phyloP scores from a whole-genome alignment of 2,797 vertebrate genomes.

The Pangasius djambal region DNA sequence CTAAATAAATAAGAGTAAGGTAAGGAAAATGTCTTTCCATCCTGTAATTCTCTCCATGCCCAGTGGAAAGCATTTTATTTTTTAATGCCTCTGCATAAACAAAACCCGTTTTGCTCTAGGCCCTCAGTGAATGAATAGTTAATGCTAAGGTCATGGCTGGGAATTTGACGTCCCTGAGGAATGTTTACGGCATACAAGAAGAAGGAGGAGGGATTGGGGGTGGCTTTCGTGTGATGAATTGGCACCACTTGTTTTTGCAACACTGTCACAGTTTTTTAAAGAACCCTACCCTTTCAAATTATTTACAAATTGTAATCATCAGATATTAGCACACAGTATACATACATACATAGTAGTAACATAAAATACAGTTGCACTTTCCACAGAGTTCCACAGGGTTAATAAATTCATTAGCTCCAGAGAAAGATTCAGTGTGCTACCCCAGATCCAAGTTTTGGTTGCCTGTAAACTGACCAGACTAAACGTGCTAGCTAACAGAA shows the following conservation, averaged over 20 bases:
- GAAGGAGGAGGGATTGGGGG: slow-evolving; percentile 16
- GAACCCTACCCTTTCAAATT: background rate
- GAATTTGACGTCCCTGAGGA: slow-evolving; percentile 69
- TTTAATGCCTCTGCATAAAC: slow-evolving; percentile 64
- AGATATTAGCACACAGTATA: background rate
- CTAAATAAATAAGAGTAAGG: background rate
- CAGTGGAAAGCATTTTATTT: slow-evolving; percentile 52
- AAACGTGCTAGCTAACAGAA: background rate
- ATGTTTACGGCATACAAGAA: slow-evolving; percentile 62
- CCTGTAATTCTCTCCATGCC: slow-evolving; percentile 45
- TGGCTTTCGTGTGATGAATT: slow-evolving; percentile 35
- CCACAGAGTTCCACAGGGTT: no score
- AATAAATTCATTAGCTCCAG: background rate
- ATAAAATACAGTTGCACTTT: background rate
- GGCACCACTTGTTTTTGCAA: background rate
- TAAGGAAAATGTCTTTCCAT: slow-evolving; percentile 14
- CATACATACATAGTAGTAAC: background rate
- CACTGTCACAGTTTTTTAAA: background rate
- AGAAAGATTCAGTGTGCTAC: background rate
- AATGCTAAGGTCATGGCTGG: slow-evolving; percentile 60
- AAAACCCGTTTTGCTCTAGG: slow-evolving; percentile 60
- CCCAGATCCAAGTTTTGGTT: background rate
- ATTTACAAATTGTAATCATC: background rate
- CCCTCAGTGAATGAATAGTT: slow-evolving; percentile 67
- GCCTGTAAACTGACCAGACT: background rate